Evolutionary conservation across 2,113 vertebrate genomes (phyloP).

Genomic region (Mastomys coucha): DNA sequence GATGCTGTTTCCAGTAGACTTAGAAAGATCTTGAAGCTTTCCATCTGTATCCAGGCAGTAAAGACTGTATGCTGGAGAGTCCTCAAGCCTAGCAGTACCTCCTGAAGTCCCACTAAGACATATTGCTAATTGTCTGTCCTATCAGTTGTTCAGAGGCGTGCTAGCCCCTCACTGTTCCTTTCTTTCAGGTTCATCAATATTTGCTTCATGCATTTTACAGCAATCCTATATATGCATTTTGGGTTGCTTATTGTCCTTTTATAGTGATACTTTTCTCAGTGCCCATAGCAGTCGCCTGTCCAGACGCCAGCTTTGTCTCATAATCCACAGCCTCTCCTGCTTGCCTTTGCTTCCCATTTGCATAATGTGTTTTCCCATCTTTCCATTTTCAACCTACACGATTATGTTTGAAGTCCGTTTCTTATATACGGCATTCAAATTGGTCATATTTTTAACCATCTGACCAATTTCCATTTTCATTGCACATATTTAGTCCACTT

Average conservation of each 20-base stretch:
- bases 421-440: background rate
- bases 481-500: background rate
- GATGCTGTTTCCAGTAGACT: background rate
- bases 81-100: background rate
- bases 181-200: background rate
- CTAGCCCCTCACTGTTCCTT: background rate
- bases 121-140: background rate
- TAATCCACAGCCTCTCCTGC: background rate
- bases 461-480: background rate
- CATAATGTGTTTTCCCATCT: background rate
- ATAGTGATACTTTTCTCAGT: background rate
- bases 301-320: background rate
- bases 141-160: background rate
- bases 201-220: background rate
- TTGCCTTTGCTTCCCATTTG: background rate
- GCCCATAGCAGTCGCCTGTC: background rate
- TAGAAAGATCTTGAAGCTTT: background rate
- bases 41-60: background rate
- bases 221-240: background rate
- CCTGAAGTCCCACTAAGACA: background rate
- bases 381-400: background rate
- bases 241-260: background rate
- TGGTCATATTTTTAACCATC: background rate
- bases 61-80: background rate
- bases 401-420: background rate